phyloP scores from a whole-genome alignment of 2,888 invertebrate species.

The Autographa pulchrina region DNA sequence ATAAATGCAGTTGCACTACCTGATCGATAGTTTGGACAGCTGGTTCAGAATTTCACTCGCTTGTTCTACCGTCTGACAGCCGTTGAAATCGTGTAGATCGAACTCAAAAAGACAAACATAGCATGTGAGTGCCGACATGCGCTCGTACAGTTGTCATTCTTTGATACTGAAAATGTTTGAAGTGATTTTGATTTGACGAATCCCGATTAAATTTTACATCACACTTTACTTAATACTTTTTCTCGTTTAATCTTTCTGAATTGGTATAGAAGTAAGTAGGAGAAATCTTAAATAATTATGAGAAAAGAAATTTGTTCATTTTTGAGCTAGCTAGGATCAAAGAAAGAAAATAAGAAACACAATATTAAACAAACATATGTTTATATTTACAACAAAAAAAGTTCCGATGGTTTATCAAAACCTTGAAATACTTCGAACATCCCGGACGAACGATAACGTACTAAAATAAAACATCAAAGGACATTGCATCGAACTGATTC shows the following conservation, averaged over 20 bases:
- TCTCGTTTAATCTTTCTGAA: no score
- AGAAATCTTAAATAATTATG: no score
- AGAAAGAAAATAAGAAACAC: no score
- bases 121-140: not conserved
- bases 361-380: no score
- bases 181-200: not conserved
- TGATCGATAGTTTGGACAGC: not conserved
- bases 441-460: not conserved
- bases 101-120: not conserved
- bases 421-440: constrained; percentile 5
- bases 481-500: not conserved
- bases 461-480: not conserved
- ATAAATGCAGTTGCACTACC: not conserved
- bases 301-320: no score
- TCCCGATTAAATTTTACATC: no score
- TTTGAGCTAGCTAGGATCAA: no score
- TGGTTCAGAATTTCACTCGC: not conserved
- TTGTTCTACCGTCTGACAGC: not conserved
- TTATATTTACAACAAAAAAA: no score
- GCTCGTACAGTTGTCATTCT: not conserved
- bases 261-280: no score
- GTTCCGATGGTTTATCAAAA: not conserved
- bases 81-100: not conserved
- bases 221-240: no score
- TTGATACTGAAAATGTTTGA: not conserved